These are phyloP conservation scores for Premnoplex brunnescens DNA, from an alignment of 2,797 vertebrate species.

Conservation along the genomic window DNA sequence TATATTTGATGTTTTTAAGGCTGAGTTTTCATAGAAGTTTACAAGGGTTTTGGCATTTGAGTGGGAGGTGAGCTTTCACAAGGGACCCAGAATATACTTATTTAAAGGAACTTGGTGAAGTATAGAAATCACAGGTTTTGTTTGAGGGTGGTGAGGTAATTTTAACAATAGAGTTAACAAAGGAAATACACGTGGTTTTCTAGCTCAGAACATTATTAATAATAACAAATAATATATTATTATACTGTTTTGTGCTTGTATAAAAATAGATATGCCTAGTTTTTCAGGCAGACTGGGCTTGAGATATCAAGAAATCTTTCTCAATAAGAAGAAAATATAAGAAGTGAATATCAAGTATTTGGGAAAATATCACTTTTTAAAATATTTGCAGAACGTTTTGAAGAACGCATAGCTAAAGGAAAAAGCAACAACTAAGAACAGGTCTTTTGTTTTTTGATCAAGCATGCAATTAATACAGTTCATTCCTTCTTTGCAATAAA, in stretches of 20 bases:
- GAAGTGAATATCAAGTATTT: neutral
- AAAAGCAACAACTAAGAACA: neutral
- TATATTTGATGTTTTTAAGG: constrained; percentile 10
- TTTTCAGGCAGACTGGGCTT: neutral
- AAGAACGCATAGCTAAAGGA: neutral
- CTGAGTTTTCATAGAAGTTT: neutral
- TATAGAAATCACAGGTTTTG: neutral
- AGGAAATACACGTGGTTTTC: neutral
- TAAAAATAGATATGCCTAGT: neutral
- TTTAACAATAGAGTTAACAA: constrained; percentile 27
- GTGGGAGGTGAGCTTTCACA: neutral
- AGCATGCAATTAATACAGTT: neutral
- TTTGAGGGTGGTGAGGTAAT: neutral
- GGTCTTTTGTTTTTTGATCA: neutral
- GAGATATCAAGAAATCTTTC: neutral
- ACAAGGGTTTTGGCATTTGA: neutral
- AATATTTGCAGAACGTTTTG: neutral
- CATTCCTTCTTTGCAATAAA: neutral
- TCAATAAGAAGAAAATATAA: neutral
- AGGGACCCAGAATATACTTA: neutral
- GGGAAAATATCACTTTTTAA: neutral
- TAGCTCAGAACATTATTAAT: neutral
- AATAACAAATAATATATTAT: neutral
- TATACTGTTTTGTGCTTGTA: neutral
- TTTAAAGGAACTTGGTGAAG: neutral